Conservation (phyloP, 1,140 invertebrate species). For the Eumaeus atala region DNA sequence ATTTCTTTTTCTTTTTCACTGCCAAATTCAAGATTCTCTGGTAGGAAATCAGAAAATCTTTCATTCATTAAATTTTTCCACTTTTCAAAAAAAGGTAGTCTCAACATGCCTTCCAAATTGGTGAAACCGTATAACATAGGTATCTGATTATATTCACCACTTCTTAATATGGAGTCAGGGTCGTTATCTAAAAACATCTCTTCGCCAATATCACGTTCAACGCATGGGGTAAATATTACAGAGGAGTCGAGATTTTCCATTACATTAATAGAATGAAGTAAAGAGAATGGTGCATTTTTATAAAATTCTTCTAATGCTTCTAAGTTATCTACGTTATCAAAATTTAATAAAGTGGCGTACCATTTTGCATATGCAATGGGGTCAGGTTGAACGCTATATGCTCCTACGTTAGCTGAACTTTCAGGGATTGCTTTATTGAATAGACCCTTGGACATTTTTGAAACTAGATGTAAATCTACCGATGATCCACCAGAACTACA, state of each 20-base stretch:
- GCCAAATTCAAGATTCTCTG: conserved; percentile 26
- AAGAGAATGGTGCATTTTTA: conserved; percentile 4
- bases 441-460: conserved; percentile 30
- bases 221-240: conserved; percentile 16
- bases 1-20: conserved; percentile 20
- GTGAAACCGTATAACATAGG: conserved; percentile 30
- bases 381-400: conserved; percentile 28
- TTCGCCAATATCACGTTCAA: conserved; percentile 15
- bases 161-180: conserved; percentile 14
- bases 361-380: conserved; percentile 28
- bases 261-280: conserved; percentile 10
- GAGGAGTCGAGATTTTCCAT: conserved; percentile 8
- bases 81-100: neutral
- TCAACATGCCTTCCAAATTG: conserved; percentile 12
- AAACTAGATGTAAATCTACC: conserved; percentile 32
- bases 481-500: conserved; percentile 36
- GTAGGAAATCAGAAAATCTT: conserved; percentile 30
- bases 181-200: conserved; percentile 15
- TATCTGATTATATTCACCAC: conserved; percentile 11
- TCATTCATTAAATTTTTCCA: conserved; percentile 31
- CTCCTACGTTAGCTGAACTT: conserved; percentile 24
- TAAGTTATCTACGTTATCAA: conserved; percentile 27
- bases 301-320: conserved; percentile 18
- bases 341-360: conserved; percentile 26
- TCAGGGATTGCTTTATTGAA: conserved; percentile 37